These are phyloP conservation scores for Drosophila lowei DNA, from an alignment of 1,140 invertebrate genomes.

Conservation along the genomic window DNA sequence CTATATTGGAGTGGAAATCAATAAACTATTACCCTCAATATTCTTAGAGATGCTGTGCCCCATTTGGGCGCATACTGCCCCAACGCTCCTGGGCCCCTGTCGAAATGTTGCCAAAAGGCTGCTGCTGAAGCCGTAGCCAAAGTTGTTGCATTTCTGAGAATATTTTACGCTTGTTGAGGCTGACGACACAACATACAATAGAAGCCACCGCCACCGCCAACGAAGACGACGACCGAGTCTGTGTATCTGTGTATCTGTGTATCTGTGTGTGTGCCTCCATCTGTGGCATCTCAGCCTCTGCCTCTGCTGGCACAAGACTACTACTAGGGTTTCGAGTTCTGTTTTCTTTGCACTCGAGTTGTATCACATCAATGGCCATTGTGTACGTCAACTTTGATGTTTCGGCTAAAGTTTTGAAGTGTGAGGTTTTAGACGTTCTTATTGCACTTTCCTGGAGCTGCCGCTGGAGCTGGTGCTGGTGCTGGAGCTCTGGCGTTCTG, in stretches of 20 bases:
- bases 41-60: too few relatives aligned
- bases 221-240: slow-evolving; percentile 42
- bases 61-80: slow-evolving; percentile 20
- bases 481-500: too few relatives aligned
- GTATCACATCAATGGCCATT: slow-evolving; percentile 82
- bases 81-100: slow-evolving; percentile 50
- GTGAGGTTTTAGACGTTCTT: slow-evolving; percentile 81
- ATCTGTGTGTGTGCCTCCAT: not conserved
- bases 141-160: slow-evolving; percentile 79
- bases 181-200: slow-evolving; percentile 58
- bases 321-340: slow-evolving; percentile 74
- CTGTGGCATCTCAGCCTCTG: slow-evolving; percentile 11
- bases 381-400: slow-evolving; percentile 82
- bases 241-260: not conserved
- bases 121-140: slow-evolving; percentile 51
- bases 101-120: slow-evolving; percentile 68
- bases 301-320: slow-evolving; percentile 35
- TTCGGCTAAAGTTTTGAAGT: slow-evolving; percentile 81
- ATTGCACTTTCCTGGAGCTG: slow-evolving; percentile 64
- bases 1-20: too few relatives aligned
- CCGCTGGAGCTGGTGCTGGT: not conserved
- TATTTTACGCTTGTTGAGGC: slow-evolving; percentile 79
- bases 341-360: slow-evolving; percentile 81
- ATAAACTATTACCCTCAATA: too few relatives aligned
- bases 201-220: slow-evolving; percentile 74